Conservation (phyloP, 2,888 invertebrate species). For the Noctua janthe region DNA sequence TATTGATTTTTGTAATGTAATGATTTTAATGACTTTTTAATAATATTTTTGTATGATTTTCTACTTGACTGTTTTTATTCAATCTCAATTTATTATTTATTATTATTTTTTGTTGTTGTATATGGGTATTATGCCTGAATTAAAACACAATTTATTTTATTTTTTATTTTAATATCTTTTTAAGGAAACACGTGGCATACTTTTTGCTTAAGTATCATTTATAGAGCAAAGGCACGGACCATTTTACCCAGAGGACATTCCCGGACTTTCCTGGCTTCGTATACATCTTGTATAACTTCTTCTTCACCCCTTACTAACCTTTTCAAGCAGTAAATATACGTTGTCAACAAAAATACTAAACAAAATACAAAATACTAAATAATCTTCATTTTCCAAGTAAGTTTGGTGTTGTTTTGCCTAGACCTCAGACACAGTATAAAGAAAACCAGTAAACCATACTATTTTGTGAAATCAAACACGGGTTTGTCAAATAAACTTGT, state of each 20-base stretch:
- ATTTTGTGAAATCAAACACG: neutral
- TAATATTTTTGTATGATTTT: no score
- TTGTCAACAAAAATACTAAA: conserved; percentile 53
- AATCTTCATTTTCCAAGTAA: conserved; percentile 64
- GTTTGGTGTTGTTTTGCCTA: conserved; percentile 58
- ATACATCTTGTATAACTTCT: neutral
- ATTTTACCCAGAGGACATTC: neutral
- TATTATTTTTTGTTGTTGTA: no score
- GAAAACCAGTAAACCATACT: neutral
- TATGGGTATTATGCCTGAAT: no score
- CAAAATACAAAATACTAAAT: no score
- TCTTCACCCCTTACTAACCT: conserved; percentile 11
- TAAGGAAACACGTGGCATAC: neutral
- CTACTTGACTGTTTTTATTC: no score
- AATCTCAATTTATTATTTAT: no score
- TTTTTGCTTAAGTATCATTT: conserved; percentile 3
- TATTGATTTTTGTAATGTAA: no score
- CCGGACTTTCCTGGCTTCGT: neutral
- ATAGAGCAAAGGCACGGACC: neutral
- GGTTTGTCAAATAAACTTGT: neutral
- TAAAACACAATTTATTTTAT: no score
- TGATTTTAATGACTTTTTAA: no score
- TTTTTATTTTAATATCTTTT: neutral
- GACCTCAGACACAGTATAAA: conserved; percentile 7
- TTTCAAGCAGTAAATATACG: conserved; percentile 40